Evolutionary conservation across 92 coral and sea anemone genomes (phyloP).

Genomic region (Epizoanthus scotinus): DNA sequence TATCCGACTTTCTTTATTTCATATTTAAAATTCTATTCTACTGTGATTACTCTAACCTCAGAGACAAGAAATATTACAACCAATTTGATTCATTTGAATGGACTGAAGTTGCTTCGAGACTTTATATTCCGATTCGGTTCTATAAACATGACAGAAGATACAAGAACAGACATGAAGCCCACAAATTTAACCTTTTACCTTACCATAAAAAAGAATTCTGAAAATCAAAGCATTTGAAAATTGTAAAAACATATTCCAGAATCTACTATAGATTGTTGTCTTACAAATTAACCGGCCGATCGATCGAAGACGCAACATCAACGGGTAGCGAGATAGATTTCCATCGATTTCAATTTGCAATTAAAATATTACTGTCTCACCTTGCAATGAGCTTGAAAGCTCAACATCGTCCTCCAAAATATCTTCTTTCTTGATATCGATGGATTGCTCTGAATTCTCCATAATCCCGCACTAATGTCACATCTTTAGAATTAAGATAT

Average conservation of each 20-base stretch:
- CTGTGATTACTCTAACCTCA: background rate
- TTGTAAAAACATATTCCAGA: too few species aligned
- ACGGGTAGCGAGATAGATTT: background rate
- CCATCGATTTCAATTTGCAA: background rate
- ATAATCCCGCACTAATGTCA: background rate
- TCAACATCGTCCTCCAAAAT: background rate
- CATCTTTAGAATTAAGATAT: slow-evolving; percentile 6
- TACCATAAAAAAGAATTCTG: too few species aligned
- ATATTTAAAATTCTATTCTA: background rate
- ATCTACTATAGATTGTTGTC: too few species aligned
- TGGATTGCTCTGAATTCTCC: slow-evolving; percentile 6
- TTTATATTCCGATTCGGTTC: too few species aligned
- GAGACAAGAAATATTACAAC: background rate
- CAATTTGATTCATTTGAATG: too few species aligned
- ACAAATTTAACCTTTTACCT: background rate
- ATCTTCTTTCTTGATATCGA: slow-evolving; percentile 4
- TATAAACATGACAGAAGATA: too few species aligned
- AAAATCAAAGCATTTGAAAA: too few species aligned
- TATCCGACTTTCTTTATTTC: background rate
- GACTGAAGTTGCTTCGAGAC: background rate
- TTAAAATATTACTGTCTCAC: background rate
- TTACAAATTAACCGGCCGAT: background rate
- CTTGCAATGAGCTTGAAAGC: slow-evolving; percentile 10
- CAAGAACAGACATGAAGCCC: background rate
- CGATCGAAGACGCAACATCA: background rate